Percentiles rank a stretch among this genome's conserved stretches.
phyloP scores from a whole-genome alignment of 1,140 invertebrate species.

The Eupristina koningsbergeri region DNA sequence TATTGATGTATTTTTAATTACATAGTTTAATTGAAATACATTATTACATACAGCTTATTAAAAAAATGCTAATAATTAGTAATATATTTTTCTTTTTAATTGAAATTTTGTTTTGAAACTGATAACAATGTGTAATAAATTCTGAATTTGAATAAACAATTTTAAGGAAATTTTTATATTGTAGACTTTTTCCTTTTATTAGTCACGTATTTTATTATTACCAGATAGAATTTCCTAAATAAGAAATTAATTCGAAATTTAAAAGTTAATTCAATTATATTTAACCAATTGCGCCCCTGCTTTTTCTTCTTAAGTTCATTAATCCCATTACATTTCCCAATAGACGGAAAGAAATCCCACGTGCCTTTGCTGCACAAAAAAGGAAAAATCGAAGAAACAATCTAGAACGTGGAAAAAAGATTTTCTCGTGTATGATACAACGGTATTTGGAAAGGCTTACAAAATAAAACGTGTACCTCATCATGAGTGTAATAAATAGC shows the following conservation, averaged over 20 bases:
- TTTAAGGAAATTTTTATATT: no score
- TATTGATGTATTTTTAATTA: no score
- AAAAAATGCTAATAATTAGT: no score
- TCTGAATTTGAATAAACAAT: no score
- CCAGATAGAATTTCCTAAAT: background rate
- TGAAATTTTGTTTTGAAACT: no score
- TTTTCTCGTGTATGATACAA: slow-evolving; percentile 3
- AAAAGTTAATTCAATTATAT: background rate
- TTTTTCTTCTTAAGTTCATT: background rate
- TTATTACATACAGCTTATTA: no score
- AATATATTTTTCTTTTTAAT: no score
- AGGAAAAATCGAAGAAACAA: slow-evolving; percentile 22
- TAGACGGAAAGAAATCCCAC: background rate
- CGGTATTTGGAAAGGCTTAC: slow-evolving; percentile 31
- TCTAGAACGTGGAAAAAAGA: background rate
- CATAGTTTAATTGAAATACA: no score
- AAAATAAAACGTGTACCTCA: slow-evolving; percentile 43
- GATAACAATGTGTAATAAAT: no score
- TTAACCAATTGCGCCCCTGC: background rate
- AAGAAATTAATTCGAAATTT: background rate
- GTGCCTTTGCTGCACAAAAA: background rate
- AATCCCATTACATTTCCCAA: slow-evolving; percentile 1
- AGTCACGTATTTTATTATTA: background rate
- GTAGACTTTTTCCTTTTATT: background rate
- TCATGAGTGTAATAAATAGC: slow-evolving; percentile 49